Evolutionary conservation across 2,797 vertebrate genomes (phyloP), one percentile per base, ranked within the genome.

Genomic region (Myiotriccus ornatus): DNA sequence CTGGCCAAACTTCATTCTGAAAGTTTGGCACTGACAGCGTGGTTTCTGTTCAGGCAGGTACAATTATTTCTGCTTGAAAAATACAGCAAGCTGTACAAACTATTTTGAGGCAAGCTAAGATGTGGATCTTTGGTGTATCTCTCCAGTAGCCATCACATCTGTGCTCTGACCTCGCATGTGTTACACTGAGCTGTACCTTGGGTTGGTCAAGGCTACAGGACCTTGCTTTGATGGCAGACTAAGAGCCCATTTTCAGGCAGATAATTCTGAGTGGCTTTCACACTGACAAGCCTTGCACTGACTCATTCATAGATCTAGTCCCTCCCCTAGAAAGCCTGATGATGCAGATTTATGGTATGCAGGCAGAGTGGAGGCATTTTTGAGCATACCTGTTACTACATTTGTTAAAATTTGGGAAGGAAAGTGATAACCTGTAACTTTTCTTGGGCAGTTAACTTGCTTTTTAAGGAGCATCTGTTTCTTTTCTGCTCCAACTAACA

Each of bases 391-490:
- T 87, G 25, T 64, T 80, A 47, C 32, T 73, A 30, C 7, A 12
- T 6, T 6, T 35, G 32, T 71, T 80, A 63, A 89, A 87, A 62
- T 35, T 12, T 37, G 16, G 12, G 39, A 62, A 32, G 32, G 16
- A 59, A 57, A 35, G 12, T 52, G 37, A 47, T 64, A 70, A 59
- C 8, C 6, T 53, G 17, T 49, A 64, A 53, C 25, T 84, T 84
- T 52, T 23, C 19, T 30, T 23, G 24, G 56, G 25, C 35, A 49
- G 14, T 71, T 65, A 79, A 39, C 27, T 84, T 81, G 20, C 34
- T 82, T 82, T 86, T 73, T 70, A 71, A 71, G 60, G 21, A 75
- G 18, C 27, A 78, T 89, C 52, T 19, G 3, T 80, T 94, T 70
- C 47, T 82, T 10, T 80, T 79, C 41, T 92, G 30, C 70, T 89